Base-by-base conservation (phyloP, 2,113 vertebrate species). In the Telmatochromis bifrenatus region DNA sequence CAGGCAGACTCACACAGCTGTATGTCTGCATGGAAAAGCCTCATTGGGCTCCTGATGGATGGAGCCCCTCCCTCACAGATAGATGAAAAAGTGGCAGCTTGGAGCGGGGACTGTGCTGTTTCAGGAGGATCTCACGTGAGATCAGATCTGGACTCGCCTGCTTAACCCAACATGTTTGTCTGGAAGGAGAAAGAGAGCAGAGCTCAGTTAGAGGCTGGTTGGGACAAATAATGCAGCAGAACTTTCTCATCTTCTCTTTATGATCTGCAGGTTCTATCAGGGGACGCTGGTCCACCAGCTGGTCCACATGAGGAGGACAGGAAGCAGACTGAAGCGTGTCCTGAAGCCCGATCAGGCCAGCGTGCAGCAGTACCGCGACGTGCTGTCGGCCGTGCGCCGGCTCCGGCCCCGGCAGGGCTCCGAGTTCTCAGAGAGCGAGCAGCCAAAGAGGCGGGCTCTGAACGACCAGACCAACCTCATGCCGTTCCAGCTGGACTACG, bases 261-360 rank as follows among this genome's bases (percentile, higher is more conserved):
- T 42, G 37, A 42, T 11, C 3, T 37, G 26, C 93, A 98, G 98
- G 88, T 84, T 97, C 81, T 98, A 96, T 62, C 95, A 82, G 19
- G 97, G 98, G 21, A 96, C 92, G 47, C 80, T 97, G 77, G 95
- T 97, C n/a, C 97, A 98, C 31, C 90, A 93, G 14, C 84, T 97
- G 2, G 93, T 92, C 85, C 92, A 39, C 21, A 93, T 90, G 49
- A 94, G 88, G 33, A 55, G 88, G 31, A 81, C 91, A 0, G 70
- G 87, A 3, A 11, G 84, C 39, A 87, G 68, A 3, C 83, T 89
- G 39, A 96, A 96, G 79, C 85, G 65, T 5, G 56, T 97, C 7
- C 95, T 97, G 49, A 83, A 14, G 9, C 15, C 9, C 3, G 94
- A 95, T 39, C 91, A 86, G 9, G 56, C 86, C 49, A 90, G 94